Conservation (phyloP, 2,113 vertebrate species). For the Tenebrosternarchus preto region DNA sequence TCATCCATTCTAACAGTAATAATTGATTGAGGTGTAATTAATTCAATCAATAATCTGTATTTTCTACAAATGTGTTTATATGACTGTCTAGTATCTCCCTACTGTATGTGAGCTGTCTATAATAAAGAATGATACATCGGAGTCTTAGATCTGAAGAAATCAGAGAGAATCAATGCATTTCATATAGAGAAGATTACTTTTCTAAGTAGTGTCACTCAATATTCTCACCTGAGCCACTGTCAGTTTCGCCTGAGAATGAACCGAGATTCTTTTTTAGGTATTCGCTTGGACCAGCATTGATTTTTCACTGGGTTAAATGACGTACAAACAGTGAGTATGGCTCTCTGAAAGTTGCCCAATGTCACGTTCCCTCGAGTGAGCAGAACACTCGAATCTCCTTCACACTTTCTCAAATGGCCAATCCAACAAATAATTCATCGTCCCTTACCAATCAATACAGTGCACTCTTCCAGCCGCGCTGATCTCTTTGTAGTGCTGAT, state of each 20-base stretch:
- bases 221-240: slow-evolving; percentile 17
- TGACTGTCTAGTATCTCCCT: neutral
- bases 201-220: slow-evolving; percentile 46
- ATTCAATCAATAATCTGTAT: neutral
- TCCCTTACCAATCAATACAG: slow-evolving; percentile 68
- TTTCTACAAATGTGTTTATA: neutral
- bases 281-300: slow-evolving; percentile 61
- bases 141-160: slow-evolving; percentile 24
- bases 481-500: slow-evolving; percentile 65
- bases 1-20: neutral
- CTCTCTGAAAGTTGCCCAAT: slow-evolving; percentile 61
- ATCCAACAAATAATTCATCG: slow-evolving; percentile 70
- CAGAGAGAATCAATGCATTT: slow-evolving; percentile 39
- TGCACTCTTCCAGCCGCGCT: slow-evolving; percentile 40
- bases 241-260: slow-evolving; percentile 44
- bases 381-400: slow-evolving; percentile 68
- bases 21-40: neutral
- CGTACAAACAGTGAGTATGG: slow-evolving; percentile 49
- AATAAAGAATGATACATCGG: slow-evolving; percentile 34
- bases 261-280: slow-evolving; percentile 39
- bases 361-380: slow-evolving; percentile 55
- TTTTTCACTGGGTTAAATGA: slow-evolving; percentile 58
- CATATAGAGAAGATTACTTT: slow-evolving; percentile 40
- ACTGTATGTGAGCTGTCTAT: slow-evolving; percentile 26
- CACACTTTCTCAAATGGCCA: slow-evolving; percentile 60